Percentiles rank a stretch among this genome's conserved stretches.
These are phyloP conservation scores for Raillietiella orientalis DNA, from an alignment of 2,888 invertebrate genomes.

Conservation along the genomic window DNA sequence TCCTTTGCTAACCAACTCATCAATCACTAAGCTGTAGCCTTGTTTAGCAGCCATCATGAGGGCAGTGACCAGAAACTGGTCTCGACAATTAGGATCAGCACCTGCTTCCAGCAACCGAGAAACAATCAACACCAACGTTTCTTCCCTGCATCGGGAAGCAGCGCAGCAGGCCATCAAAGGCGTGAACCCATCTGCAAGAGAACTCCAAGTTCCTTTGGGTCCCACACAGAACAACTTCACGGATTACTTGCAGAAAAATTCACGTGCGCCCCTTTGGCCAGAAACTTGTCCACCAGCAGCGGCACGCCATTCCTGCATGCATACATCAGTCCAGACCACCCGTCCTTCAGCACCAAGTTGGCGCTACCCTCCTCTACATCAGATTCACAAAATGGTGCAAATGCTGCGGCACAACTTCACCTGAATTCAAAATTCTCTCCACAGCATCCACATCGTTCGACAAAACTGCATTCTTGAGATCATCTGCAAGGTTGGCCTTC, in stretches of 20 bases:
- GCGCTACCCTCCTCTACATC: too few relatives aligned
- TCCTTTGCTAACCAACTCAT: neutral
- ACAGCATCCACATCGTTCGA: too few relatives aligned
- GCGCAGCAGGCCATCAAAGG: slow-evolving; percentile 16
- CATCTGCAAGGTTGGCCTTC: too few relatives aligned
- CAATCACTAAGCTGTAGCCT: neutral
- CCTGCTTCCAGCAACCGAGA: slow-evolving; percentile 11
- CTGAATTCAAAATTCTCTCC: too few relatives aligned
- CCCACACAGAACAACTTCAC: too few relatives aligned
- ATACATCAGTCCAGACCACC: slow-evolving; percentile 12
- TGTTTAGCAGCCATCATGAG: neutral
- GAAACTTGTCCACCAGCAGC: slow-evolving; percentile 11
- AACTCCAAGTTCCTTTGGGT: slow-evolving; percentile 11
- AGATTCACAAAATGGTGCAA: too few relatives aligned
- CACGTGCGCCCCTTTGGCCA: slow-evolving; percentile 13
- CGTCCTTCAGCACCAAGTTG: too few relatives aligned
- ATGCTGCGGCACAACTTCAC: too few relatives aligned
- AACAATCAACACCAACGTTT: slow-evolving; percentile 11
- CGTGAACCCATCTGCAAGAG: slow-evolving; percentile 12
- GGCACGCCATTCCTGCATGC: slow-evolving; percentile 10
- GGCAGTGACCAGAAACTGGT: neutral
- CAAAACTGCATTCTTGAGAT: too few relatives aligned
- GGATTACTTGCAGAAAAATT: too few relatives aligned
- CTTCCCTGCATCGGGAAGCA: slow-evolving; percentile 10
- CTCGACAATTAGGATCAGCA: slow-evolving; percentile 11